Percentiles rank a stretch among this genome's conserved stretches.
Evolutionary conservation across 2,113 vertebrate genomes (phyloP).

Genomic region (Larimichthys polyactis): DNA sequence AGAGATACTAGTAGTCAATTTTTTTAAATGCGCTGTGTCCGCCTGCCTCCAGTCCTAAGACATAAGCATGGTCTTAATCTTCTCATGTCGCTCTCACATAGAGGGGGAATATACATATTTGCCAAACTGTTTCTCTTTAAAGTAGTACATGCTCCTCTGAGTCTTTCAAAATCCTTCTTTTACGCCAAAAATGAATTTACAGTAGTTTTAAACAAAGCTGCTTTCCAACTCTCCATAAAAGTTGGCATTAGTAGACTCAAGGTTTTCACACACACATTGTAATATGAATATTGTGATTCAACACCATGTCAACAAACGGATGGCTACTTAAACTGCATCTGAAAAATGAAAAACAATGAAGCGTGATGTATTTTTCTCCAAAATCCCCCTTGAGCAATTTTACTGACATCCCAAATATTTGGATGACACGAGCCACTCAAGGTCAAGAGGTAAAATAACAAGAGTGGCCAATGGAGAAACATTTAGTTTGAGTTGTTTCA

Average conservation of each 20-base stretch:
- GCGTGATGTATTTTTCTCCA: not conserved
- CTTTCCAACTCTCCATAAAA: slow-evolving; percentile 9
- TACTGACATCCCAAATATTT: slow-evolving; percentile 35
- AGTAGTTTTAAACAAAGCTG: not conserved
- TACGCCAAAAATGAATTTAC: not conserved
- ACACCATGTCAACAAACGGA: not conserved
- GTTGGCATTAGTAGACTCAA: not conserved
- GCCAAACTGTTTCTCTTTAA: not conserved
- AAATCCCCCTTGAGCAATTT: slow-evolving; percentile 2
- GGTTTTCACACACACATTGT: not conserved
- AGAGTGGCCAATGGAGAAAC: not conserved
- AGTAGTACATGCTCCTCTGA: not conserved
- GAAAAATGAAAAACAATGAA: not conserved
- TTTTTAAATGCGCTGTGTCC: not conserved
- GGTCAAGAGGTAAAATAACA: slow-evolving; percentile 22
- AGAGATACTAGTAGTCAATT: no score
- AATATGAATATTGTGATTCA: not conserved
- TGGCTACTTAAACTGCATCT: not conserved
- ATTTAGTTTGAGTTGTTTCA: slow-evolving; percentile 4
- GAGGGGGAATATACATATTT: not conserved
- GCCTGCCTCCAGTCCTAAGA: not conserved
- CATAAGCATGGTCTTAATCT: not conserved
- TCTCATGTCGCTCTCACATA: not conserved
- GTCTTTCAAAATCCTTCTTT: not conserved
- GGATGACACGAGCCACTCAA: slow-evolving; percentile 29